Conservation (phyloP, 2,113 vertebrate species). For the Odontophorus gujanensis region DNA sequence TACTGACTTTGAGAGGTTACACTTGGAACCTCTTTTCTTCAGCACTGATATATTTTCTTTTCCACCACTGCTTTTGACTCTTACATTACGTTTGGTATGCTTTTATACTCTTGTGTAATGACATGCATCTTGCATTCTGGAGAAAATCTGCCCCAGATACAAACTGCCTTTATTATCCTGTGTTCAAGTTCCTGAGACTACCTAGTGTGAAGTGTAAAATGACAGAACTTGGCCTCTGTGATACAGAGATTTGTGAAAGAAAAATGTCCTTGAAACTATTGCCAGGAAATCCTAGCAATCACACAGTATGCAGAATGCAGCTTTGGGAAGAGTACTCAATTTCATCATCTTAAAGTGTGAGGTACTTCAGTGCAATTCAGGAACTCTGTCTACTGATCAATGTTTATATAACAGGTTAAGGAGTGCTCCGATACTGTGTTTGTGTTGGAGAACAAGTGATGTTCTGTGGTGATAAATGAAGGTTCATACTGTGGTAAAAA, state of each 20-base stretch:
- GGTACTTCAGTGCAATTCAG: neutral
- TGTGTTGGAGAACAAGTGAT: neutral
- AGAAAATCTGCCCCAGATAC: neutral
- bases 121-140: neutral
- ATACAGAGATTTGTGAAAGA: neutral
- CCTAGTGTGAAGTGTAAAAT: neutral
- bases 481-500: neutral
- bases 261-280: neutral
- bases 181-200: neutral
- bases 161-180: neutral
- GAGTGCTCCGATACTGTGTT: neutral
- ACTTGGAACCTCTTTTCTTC: neutral
- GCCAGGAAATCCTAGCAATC: neutral
- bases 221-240: neutral
- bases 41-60: accelerated
- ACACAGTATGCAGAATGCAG: neutral
- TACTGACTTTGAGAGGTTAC: neutral
- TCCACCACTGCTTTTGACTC: neutral
- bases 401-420: neutral
- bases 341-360: neutral
- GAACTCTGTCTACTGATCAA: neutral
- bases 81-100: neutral
- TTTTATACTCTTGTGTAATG: neutral
- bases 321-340: neutral
- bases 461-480: neutral